These are phyloP conservation scores for Drosophila obscura DNA, from an alignment of 1,140 invertebrate species.

Conservation along the genomic window DNA sequence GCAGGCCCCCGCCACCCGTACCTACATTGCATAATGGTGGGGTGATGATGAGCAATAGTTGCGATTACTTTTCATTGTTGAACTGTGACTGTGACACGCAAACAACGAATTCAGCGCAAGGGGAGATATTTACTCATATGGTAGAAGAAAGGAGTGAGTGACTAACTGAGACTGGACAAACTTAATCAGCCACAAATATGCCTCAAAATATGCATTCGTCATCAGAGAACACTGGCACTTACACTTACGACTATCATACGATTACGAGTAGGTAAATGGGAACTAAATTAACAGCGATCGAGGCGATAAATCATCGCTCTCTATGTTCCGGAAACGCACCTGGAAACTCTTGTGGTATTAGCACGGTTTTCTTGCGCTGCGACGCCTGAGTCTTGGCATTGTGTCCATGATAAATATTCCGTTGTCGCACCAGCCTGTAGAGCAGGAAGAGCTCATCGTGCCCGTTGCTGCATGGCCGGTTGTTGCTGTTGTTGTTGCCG, in stretches of 20 bases:
- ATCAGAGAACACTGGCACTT: conserved; percentile 28
- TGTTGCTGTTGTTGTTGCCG: conserved; percentile 34
- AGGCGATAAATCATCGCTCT: conserved; percentile 14
- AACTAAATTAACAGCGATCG: conserved; percentile 5
- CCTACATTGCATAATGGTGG: conserved; percentile 52
- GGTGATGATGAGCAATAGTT: conserved; percentile 64
- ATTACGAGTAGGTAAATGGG: conserved; percentile 15
- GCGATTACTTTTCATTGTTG: conserved; percentile 65
- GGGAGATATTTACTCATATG: conserved; percentile 10
- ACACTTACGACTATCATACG: neutral
- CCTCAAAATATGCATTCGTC: conserved; percentile 52
- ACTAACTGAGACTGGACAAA: conserved; percentile 32
- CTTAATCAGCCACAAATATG: conserved; percentile 29
- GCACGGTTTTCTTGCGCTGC: conserved; percentile 79
- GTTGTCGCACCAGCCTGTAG: conserved; percentile 75
- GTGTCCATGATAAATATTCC: conserved; percentile 79
- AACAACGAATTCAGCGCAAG: conserved; percentile 26
- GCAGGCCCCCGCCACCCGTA: neutral
- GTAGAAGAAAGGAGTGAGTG: conserved; percentile 13
- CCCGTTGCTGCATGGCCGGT: conserved; percentile 26
- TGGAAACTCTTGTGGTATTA: conserved; percentile 83
- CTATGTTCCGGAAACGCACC: conserved; percentile 55
- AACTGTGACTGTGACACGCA: conserved; percentile 67
- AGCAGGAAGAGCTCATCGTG: conserved; percentile 78
- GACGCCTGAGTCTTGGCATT: conserved; percentile 73